Conservation (phyloP, 2,888 invertebrate genomes). For the Cerastis leucographa region DNA sequence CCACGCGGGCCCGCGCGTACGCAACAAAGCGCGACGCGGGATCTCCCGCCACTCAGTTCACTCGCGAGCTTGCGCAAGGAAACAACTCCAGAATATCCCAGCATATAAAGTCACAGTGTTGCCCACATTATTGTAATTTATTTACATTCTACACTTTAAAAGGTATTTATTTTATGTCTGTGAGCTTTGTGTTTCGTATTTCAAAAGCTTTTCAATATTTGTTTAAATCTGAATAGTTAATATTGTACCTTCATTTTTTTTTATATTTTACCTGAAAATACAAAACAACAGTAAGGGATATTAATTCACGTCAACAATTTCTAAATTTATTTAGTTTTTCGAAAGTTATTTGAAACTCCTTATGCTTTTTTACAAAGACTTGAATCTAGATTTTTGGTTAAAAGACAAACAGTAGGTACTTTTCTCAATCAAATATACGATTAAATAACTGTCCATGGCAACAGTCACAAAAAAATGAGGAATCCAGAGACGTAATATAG, state of each 20-base stretch:
- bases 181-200: slow-evolving; percentile 13
- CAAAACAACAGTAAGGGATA: background rate
- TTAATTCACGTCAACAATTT: background rate
- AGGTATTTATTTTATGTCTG: slow-evolving; percentile 70
- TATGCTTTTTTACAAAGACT: background rate
- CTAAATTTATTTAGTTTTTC: background rate
- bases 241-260: background rate
- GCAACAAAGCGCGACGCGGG: slow-evolving; percentile 83
- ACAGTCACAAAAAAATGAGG: slow-evolving; percentile 61
- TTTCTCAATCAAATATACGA: too few species aligned
- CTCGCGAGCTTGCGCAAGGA: slow-evolving; percentile 81
- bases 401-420: background rate
- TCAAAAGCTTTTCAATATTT: slow-evolving; percentile 11
- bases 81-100: slow-evolving; percentile 76
- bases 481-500: slow-evolving; percentile 69
- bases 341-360: background rate
- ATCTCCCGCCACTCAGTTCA: slow-evolving; percentile 80
- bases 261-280: background rate
- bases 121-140: slow-evolving; percentile 61
- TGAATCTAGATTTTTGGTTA: background rate
- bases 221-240: slow-evolving; percentile 7
- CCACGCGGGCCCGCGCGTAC: slow-evolving; percentile 83
- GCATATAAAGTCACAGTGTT: slow-evolving; percentile 51
- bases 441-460: slow-evolving; percentile 32
- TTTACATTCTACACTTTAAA: slow-evolving; percentile 58